Evolutionary conservation across 2,797 vertebrate species (phyloP), one percentile per base, ranked within the genome.

Genomic region (Ataeniobius toweri): DNA sequence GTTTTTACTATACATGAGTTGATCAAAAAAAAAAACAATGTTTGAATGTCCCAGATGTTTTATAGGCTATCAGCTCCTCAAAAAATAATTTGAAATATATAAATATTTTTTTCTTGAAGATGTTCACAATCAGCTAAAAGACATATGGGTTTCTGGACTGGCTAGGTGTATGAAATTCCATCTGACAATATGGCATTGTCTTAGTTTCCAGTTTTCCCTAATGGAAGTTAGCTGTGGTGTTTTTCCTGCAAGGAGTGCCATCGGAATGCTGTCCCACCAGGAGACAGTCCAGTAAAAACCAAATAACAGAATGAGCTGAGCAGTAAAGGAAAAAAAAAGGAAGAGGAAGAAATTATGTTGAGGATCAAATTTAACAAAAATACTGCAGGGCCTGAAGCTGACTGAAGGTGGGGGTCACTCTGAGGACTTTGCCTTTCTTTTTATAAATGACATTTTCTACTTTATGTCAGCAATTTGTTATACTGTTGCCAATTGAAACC

Each of bases 191-290:
- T 77, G 77, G 74, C 84, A 85, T 82, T 85, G 88, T 91, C 75
- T 85, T 70, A 84, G 74, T 79, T 89, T 87, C 81, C 86, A 85
- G 82, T 85, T 92, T 77, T 83, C 82, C 78, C 77, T 90, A 90
- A 93, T 93, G 91, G 83, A 93, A 90, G 77, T 90, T 89, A 91
- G 90, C 88, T 92, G 92, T 79, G 76, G 79, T 67, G 58, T 72
- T 82, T 83, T 89, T 85, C 83, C 86, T 88, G 58, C 84, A 82
- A 76, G 83, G 75, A 88, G 83, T 71, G 58, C 79, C 84, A 72
- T 91, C 81, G 80, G 82, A 86, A 69, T 78, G 86, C 77, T 76
- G 83, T 86, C 89, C 92, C 87, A 80, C 72, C 79, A 79, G 77
- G 77, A 92, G 75, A 79, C 80, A 7, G 75, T 81, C 91, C 86